These are phyloP conservation scores for Leptopilina clavipes DNA, from an alignment of 1,140 invertebrate species.

Conservation along the genomic window DNA sequence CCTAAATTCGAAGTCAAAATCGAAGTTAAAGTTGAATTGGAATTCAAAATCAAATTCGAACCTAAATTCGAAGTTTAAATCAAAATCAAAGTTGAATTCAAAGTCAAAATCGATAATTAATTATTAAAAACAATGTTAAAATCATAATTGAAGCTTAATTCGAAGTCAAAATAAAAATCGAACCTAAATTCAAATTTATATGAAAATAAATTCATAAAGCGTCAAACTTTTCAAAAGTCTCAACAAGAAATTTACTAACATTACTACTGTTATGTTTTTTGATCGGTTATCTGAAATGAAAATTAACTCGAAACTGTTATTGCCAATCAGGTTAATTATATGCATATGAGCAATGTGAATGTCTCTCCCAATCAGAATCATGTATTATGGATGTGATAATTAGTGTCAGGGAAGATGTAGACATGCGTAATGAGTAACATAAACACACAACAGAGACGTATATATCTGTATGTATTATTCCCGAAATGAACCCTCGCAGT, in stretches of 20 bases:
- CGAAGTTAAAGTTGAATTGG: too few species aligned
- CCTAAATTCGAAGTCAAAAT: too few species aligned
- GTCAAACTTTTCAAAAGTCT: too few species aligned
- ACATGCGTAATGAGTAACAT: not conserved
- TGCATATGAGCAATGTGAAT: constrained; percentile 9
- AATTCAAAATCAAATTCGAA: too few species aligned
- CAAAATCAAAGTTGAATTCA: too few species aligned
- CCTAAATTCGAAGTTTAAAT: too few species aligned
- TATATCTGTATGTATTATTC: not conserved
- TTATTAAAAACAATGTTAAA: too few species aligned
- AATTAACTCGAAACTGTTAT: constrained; percentile 21
- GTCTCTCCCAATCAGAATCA: constrained; percentile 18
- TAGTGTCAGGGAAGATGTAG: constrained; percentile 23
- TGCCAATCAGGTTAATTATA: constrained; percentile 11
- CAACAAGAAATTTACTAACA: not conserved
- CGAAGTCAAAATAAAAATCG: too few species aligned
- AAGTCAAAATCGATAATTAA: too few species aligned
- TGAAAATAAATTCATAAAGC: too few species aligned
- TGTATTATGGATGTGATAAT: constrained; percentile 30
- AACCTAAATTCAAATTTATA: too few species aligned
- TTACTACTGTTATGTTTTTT: not conserved
- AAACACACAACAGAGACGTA: not conserved
- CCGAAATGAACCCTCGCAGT: not conserved
- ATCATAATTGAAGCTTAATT: too few species aligned
- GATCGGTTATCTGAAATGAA: not conserved